Evolutionary conservation across 2,797 vertebrate species (phyloP).

Genomic region (Petrocephalus schoutedeni): DNA sequence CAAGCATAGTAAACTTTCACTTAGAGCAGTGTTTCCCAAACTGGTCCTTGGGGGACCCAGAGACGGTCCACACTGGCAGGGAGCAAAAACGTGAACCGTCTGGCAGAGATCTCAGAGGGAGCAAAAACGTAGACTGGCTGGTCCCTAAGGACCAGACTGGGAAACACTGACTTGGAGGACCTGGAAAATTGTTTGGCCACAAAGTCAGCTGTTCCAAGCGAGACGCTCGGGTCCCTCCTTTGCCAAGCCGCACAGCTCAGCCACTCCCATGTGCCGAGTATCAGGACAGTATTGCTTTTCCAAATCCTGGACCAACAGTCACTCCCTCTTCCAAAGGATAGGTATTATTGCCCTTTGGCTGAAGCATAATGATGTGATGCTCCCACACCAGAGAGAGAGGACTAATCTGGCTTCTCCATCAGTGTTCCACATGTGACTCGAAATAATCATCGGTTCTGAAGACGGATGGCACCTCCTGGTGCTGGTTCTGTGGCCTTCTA

Average conservation of each 20-base stretch:
- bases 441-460: conserved; percentile 91
- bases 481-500: conserved; percentile 56
- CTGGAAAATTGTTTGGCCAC: conserved; percentile 47
- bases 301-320: conserved; percentile 41
- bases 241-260: background rate
- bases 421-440: conserved; percentile 63
- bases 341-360: conserved; percentile 44
- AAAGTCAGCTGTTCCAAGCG: conserved; percentile 48
- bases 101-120: too few species aligned
- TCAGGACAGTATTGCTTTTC: conserved; percentile 58
- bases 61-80: too few species aligned
- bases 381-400: conserved; percentile 36
- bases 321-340: conserved; percentile 19
- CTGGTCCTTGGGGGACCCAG: too few species aligned
- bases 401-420: conserved; percentile 29
- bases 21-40: background rate
- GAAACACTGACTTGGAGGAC: background rate
- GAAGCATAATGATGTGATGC: background rate
- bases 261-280: background rate
- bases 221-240: background rate
- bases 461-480: conserved; percentile 73
- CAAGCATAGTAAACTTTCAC: background rate
- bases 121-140: too few species aligned
- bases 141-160: too few species aligned
- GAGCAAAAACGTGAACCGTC: too few species aligned